phyloP scores from a whole-genome alignment of 2,113 vertebrate genomes.

The Sylvia atricapilla region DNA sequence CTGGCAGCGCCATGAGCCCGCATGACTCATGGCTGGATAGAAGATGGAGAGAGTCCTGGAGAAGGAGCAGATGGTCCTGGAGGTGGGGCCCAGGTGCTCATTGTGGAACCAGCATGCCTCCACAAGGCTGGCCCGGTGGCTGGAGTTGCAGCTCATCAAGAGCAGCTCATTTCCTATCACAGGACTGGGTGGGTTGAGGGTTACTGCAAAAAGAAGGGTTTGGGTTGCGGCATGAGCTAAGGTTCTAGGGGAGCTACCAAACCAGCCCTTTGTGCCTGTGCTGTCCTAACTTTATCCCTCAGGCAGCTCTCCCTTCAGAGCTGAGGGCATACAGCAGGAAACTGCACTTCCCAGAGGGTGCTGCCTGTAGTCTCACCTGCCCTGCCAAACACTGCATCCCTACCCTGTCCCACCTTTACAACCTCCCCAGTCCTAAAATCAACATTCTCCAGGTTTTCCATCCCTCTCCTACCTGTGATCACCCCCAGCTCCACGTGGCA shows the following conservation, averaged over 20 bases:
- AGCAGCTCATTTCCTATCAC: constrained; percentile 21
- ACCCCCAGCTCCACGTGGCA: constrained; percentile 50
- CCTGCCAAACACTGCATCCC: background rate
- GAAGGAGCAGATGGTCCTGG: background rate
- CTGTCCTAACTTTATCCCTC: background rate
- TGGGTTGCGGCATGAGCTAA: fast-evolving
- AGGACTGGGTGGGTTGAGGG: constrained; percentile 7
- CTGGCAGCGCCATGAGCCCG: constrained; percentile 66
- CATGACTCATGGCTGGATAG: constrained; percentile 21
- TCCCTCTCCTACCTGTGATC: constrained; percentile 49
- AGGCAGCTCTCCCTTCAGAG: background rate
- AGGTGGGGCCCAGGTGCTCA: background rate
- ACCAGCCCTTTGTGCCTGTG: background rate
- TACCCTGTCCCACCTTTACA: background rate
- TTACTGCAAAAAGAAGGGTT: constrained; percentile 45
- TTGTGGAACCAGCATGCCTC: constrained; percentile 64
- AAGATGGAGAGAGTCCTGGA: background rate
- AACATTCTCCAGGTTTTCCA: background rate
- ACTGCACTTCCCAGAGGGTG: fast-evolving
- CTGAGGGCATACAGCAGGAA: background rate
- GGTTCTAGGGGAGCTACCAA: background rate
- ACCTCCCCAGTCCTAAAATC: fast-evolving
- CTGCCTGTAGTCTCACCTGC: background rate
- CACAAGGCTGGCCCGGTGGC: constrained; percentile 50
- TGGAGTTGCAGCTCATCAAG: constrained; percentile 70